Evolutionary conservation across 2,888 invertebrate genomes (phyloP), one percentile per base, ranked within the genome.

Genomic region (Alcis repandata): DNA sequence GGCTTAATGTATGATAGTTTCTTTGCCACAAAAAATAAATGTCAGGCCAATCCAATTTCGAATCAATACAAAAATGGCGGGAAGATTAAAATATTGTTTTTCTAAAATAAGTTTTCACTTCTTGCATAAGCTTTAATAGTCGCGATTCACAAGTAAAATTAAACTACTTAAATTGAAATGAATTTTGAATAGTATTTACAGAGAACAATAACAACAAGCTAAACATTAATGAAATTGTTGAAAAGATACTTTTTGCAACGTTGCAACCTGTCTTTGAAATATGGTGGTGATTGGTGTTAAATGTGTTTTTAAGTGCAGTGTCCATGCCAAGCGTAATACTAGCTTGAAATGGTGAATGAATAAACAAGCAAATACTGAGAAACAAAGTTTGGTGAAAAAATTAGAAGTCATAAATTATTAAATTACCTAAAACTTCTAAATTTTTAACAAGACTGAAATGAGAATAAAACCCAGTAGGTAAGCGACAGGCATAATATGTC

Each of bases 311-410:
- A 75, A 75, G 67, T 74, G 77, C 73, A 63, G 72, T 74, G 73
- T 60, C 71, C 83, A 81, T 84, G 83, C 74, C 77, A 82, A 81
- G 83, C 80, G 78, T 79, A 77, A 68, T 41, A 46, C 49, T 72
- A 72, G 75, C 73, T 72, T 68, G 63, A 71, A 68, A 75, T 72
- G 68, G 62, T 76, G 69, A 65, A 72, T 69, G 66, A 59, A 59
- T 63, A 48, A 33, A 59, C 51, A 64, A 71, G 72, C 65, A 60
- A 46, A 74, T 49, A 48, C 49, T 56, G 40, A 27, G 33, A 27
- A 73, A 73, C 74, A 53, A 58, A 45, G 63, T 54, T 8, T 22
- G n/a, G 17, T 17, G 7, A 19, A 27, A 27, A 27, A 27, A 4
- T 27, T 27, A 4, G 6, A 27, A 27, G 27, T 27, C 27, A 6